phyloP scores from a whole-genome alignment of 2,113 vertebrate genomes.

The Vidua macroura region DNA sequence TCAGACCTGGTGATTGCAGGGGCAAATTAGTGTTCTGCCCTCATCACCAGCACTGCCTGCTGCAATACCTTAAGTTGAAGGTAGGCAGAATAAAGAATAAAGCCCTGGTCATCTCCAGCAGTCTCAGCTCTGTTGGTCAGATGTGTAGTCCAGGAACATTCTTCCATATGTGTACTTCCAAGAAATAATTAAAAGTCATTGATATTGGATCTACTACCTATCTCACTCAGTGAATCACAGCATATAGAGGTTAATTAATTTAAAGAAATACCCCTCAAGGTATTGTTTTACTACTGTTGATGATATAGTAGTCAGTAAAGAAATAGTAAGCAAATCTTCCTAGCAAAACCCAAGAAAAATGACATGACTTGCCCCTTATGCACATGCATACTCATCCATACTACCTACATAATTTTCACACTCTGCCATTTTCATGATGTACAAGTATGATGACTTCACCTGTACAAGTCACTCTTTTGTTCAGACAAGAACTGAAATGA shows the following conservation, averaged over 20 bases:
- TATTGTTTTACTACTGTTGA: background rate
- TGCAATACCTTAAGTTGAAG: background rate
- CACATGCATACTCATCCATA: rapidly evolving
- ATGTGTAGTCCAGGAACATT: background rate
- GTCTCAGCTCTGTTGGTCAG: background rate
- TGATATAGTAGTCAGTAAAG: background rate
- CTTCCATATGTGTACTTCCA: background rate
- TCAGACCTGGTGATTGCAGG: background rate
- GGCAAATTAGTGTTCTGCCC: background rate
- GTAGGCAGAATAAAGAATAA: background rate
- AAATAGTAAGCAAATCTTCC: background rate
- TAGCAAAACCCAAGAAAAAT: background rate
- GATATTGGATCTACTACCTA: background rate
- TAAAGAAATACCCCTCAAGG: background rate
- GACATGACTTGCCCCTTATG: background rate
- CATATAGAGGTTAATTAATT: background rate
- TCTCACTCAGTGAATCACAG: background rate
- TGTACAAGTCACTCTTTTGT: background rate
- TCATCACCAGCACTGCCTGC: background rate
- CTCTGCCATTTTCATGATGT: background rate
- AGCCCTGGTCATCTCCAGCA: background rate
- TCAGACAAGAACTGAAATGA: background rate
- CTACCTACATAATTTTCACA: background rate
- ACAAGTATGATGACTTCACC: background rate
- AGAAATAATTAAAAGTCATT: background rate